Evolutionary conservation across 23 tunicate genomes (phyloP).

Genomic region (Halocynthia aurantium): DNA sequence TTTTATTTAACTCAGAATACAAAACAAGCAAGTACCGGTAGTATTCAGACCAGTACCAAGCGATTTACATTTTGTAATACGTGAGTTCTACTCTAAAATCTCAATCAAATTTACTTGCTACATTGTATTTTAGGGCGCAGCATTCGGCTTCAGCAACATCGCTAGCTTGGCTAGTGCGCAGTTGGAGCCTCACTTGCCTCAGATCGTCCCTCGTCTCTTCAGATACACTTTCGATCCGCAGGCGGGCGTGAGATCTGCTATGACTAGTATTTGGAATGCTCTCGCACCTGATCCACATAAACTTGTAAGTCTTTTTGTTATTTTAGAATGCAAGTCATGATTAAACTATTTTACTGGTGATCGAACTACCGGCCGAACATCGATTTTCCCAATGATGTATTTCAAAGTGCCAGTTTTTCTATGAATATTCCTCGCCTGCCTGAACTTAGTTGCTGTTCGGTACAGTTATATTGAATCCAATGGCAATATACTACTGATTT

Average conservation of each 20-base stretch:
- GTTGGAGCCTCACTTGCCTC: slow-evolving; percentile 48
- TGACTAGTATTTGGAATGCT: slow-evolving; percentile 82
- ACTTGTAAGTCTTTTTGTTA: slow-evolving; percentile 32
- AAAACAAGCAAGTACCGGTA: background rate
- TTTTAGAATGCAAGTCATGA: too few relatives aligned
- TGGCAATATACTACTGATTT: too few relatives aligned
- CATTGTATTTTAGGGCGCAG: slow-evolving; percentile 47
- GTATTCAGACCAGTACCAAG: background rate
- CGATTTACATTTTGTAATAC: background rate
- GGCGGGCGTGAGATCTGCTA: slow-evolving; percentile 55
- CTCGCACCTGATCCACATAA: slow-evolving; percentile 60
- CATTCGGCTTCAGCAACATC: slow-evolving; percentile 77
- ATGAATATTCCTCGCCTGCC: too few relatives aligned
- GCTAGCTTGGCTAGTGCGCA: slow-evolving; percentile 56
- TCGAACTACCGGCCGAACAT: too few relatives aligned
- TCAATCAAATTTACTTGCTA: background rate
- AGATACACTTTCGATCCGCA: slow-evolving; percentile 91
- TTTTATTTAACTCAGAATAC: too few relatives aligned
- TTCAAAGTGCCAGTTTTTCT: too few relatives aligned
- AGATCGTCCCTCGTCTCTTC: slow-evolving; percentile 66
- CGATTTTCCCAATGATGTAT: too few relatives aligned
- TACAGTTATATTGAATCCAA: too few relatives aligned
- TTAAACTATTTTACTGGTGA: too few relatives aligned
- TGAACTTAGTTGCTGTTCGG: too few relatives aligned
- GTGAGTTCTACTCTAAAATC: background rate